phyloP scores from a whole-genome alignment of 1,140 invertebrate genomes.

The Procambarus virginalis region DNA sequence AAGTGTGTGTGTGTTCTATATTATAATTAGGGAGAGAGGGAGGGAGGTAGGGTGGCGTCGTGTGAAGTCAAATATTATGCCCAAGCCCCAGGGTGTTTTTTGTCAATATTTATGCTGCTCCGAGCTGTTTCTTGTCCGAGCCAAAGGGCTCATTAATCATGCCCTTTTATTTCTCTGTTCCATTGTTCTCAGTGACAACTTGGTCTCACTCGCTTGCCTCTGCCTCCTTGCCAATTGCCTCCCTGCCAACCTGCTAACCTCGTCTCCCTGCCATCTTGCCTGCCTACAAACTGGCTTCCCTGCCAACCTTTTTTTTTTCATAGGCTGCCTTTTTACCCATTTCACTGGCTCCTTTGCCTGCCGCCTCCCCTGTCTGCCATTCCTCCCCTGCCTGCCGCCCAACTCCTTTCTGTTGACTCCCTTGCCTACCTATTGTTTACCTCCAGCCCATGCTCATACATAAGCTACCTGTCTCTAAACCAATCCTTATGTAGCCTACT shows the following conservation, averaged over 20 bases:
- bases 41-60: constrained; percentile 12
- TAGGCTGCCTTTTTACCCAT: no score
- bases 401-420: not conserved
- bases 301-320: not conserved
- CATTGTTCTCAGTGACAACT: constrained; percentile 16
- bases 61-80: constrained; percentile 41
- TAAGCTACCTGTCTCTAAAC: no score
- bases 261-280: not conserved
- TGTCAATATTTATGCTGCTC: constrained; percentile 50
- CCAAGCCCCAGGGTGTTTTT: constrained; percentile 1
- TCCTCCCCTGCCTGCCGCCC: no score
- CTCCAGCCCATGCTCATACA: no score
- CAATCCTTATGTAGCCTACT: no score
- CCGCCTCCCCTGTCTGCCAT: no score
- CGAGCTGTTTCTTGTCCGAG: constrained; percentile 20
- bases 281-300: not conserved
- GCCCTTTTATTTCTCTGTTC: constrained; percentile 33
- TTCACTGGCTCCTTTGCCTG: no score
- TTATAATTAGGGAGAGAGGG: constrained; percentile 21
- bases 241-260: not conserved
- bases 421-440: not conserved
- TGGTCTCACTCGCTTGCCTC: constrained; percentile 15
- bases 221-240: not conserved
- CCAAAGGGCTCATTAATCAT: constrained; percentile 54
- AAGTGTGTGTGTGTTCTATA: constrained; percentile 13